Evolutionary conservation across 2,113 vertebrate species (phyloP).

Genomic region (Pseudopipra pipra): DNA sequence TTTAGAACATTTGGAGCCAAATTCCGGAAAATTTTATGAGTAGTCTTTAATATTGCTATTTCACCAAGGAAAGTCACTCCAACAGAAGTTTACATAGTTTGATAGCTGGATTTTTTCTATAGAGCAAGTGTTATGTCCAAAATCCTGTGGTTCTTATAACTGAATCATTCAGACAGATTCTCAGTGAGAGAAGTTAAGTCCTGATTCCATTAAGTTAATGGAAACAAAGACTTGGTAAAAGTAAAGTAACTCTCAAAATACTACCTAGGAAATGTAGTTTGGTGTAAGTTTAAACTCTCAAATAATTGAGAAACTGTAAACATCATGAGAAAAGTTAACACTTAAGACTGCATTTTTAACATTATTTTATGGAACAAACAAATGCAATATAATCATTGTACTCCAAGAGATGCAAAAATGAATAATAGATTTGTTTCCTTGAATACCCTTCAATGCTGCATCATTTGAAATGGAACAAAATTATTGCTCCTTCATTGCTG

Average conservation of each 20-base stretch:
- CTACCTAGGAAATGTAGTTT: background rate
- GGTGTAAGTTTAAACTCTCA: background rate
- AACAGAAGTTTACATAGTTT: background rate
- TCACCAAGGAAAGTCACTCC: background rate
- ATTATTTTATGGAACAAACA: slow-evolving; percentile 19
- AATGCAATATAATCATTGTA: slow-evolving; percentile 21
- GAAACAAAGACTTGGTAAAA: background rate
- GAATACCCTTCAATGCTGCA: slow-evolving; percentile 27
- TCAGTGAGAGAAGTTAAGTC: background rate
- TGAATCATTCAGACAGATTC: background rate
- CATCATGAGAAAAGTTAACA: background rate
- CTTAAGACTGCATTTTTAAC: background rate
- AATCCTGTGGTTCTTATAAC: background rate
- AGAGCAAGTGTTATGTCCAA: background rate
- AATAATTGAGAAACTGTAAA: background rate
- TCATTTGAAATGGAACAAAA: slow-evolving; percentile 57
- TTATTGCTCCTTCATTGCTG: slow-evolving; percentile 60
- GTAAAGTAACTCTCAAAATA: background rate
- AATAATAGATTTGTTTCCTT: slow-evolving; percentile 40
- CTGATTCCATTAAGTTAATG: background rate
- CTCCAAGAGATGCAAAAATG: slow-evolving; percentile 24
- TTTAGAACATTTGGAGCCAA: background rate
- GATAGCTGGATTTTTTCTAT: background rate
- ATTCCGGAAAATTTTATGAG: background rate
- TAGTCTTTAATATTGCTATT: background rate